Evolutionary conservation across 2,888 invertebrate genomes (phyloP).

Genomic region (Beris morrisii): DNA sequence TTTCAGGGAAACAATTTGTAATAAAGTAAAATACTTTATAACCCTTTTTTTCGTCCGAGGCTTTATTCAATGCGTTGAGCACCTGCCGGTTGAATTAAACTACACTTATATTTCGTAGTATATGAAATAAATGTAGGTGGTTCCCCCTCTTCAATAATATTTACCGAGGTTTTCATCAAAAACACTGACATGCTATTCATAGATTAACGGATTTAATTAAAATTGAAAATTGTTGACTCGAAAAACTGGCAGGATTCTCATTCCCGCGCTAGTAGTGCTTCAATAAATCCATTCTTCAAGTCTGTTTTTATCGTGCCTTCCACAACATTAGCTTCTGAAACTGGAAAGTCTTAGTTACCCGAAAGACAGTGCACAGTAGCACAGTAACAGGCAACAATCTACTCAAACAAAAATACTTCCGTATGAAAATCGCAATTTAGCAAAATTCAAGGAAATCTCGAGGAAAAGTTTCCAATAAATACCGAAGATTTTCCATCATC

Average conservation of each 20-base stretch:
- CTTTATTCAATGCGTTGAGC: too few species aligned
- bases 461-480: not conserved
- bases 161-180: not conserved
- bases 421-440: conserved; percentile 1
- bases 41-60: too few species aligned
- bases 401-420: not conserved
- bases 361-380: too few species aligned
- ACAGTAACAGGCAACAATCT: not conserved
- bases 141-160: too few species aligned
- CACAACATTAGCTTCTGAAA: conserved; percentile 5
- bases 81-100: too few species aligned
- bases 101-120: too few species aligned
- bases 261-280: conserved; percentile 7
- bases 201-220: conserved; percentile 28
- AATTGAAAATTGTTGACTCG: conserved; percentile 24
- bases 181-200: conserved; percentile 2
- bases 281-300: not conserved
- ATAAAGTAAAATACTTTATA: too few species aligned
- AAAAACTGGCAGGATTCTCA: conserved; percentile 20
- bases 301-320: conserved; percentile 11
- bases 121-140: too few species aligned
- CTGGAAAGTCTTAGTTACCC: too few species aligned
- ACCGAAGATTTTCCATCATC: not conserved
- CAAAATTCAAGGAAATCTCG: not conserved
- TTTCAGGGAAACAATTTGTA: too few species aligned